Evolutionary conservation across 1,140 invertebrate genomes (phyloP).

Genomic region (Platyscapa corneri): DNA sequence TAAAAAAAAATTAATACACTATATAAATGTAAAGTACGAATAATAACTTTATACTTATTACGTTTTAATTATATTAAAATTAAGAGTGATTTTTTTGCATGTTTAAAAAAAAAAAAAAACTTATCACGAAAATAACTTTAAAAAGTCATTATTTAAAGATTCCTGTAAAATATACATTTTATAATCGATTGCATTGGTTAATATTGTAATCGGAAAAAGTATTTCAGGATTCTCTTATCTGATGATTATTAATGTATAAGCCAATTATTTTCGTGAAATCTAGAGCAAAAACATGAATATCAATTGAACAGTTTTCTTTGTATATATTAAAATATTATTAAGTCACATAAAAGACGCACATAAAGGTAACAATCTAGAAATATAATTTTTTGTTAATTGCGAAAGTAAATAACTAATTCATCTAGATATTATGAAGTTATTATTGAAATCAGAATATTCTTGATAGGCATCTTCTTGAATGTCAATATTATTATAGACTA

Average conservation of each 20-base stretch:
- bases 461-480: neutral
- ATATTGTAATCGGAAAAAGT: too few species aligned
- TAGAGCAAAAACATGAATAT: constrained; percentile 1
- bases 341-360: neutral
- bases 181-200: too few species aligned
- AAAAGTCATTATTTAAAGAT: neutral
- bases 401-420: constrained; percentile 33
- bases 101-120: constrained; percentile 8
- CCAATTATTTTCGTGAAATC: neutral
- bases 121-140: neutral
- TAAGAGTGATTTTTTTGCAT: too few species aligned
- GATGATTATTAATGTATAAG: too few species aligned
- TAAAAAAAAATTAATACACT: too few species aligned
- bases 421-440: constrained; percentile 24
- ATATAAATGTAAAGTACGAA: too few species aligned
- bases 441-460: neutral
- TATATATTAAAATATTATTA: neutral
- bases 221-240: too few species aligned
- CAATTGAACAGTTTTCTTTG: constrained; percentile 16
- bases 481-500: neutral
- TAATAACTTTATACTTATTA: too few species aligned
- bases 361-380: neutral
- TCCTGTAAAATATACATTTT: constrained; percentile 25
- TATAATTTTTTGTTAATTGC: constrained; percentile 1
- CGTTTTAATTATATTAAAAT: too few species aligned